A percentile compares a stretch with the other conserved stretches of the same genome.
These are phyloP conservation scores for Trimorus sp. DNA, from an alignment of 2,888 invertebrate species.

Conservation along the genomic window DNA sequence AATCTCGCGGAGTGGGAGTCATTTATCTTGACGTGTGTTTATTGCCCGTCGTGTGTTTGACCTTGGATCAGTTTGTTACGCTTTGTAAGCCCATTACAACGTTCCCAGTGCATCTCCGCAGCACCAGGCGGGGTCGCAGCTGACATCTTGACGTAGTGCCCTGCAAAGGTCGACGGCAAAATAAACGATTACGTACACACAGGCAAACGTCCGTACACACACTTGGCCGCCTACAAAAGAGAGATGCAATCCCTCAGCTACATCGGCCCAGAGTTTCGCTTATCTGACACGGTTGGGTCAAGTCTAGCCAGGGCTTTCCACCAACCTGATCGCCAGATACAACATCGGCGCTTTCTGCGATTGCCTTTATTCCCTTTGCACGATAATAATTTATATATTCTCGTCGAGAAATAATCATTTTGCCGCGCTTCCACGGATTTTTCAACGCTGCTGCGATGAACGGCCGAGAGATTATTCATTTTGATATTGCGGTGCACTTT, in stretches of 20 bases:
- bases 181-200: constrained; percentile 69
- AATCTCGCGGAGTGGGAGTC: constrained; percentile 69
- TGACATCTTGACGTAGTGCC: constrained; percentile 82
- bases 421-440: too few relatives aligned
- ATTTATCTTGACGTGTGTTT: constrained; percentile 81
- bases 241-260: constrained; percentile 55
- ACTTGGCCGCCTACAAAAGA: constrained; percentile 59
- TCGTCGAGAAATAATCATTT: neutral
- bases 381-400: constrained; percentile 53
- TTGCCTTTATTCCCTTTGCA: constrained; percentile 62
- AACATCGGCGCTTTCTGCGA: constrained; percentile 64
- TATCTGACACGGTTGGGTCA: constrained; percentile 64
- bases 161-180: constrained; percentile 80
- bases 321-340: constrained; percentile 62
- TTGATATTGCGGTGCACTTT: neutral
- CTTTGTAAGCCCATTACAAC: constrained; percentile 81
- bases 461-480: constrained; percentile 13
- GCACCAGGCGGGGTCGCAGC: constrained; percentile 80
- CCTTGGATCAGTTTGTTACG: constrained; percentile 82
- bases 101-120: constrained; percentile 79
- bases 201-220: constrained; percentile 47
- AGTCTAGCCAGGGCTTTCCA: constrained; percentile 54
- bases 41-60: constrained; percentile 81
- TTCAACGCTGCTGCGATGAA: neutral
- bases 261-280: constrained; percentile 37